Percentiles rank a stretch among this genome's conserved stretches.
phyloP scores from a whole-genome alignment of 2,113 vertebrate genomes.

The Lontra canadensis region DNA sequence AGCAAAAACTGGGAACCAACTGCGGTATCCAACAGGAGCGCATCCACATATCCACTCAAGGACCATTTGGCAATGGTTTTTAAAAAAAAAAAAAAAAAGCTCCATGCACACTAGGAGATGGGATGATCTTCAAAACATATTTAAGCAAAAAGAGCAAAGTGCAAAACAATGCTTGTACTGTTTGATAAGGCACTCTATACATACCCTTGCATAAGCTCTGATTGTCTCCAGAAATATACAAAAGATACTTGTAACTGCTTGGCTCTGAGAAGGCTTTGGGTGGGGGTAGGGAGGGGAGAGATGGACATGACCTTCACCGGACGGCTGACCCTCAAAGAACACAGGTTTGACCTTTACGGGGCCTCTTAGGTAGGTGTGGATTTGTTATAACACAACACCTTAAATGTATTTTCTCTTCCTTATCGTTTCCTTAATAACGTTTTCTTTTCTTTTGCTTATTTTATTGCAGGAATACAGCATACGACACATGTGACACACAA shows the following conservation, averaged over 20 bases:
- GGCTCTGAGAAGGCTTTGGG: background rate
- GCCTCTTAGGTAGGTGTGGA: background rate
- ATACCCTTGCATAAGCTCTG: background rate
- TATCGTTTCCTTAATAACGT: background rate
- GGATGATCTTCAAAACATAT: background rate
- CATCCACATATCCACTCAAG: background rate
- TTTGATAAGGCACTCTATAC: background rate
- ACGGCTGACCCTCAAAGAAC: background rate
- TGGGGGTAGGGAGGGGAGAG: rapidly evolving
- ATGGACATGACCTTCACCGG: background rate
- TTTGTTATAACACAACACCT: background rate
- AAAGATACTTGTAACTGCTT: background rate
- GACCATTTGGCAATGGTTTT: background rate
- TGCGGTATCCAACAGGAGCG: background rate
- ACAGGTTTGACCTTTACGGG: background rate
- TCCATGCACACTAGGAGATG: background rate
- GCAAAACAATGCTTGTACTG: background rate
- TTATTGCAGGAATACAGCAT: background rate
- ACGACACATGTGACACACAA: background rate
- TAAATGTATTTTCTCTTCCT: background rate
- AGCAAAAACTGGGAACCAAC: background rate
- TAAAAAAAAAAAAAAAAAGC: background rate
- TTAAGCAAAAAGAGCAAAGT: background rate
- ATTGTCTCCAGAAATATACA: background rate
- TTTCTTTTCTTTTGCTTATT: background rate